Percentiles rank a stretch among this genome's conserved stretches.
Evolutionary conservation across 1,140 invertebrate genomes (phyloP).

Genomic region (Coptotermes formosanus): DNA sequence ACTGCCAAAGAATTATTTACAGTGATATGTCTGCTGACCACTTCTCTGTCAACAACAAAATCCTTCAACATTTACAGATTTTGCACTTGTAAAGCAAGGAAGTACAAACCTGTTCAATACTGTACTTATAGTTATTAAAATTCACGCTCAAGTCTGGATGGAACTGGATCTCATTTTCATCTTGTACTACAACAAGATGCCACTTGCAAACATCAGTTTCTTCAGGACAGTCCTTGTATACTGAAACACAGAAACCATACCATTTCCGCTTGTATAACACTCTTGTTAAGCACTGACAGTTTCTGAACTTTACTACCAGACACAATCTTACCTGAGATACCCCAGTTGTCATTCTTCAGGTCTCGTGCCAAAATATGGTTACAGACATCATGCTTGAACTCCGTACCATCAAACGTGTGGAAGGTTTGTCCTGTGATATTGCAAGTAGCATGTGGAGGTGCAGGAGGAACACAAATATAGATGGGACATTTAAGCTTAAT

Average conservation of each 20-base stretch:
- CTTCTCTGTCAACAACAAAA: too few relatives aligned
- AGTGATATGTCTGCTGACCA: too few relatives aligned
- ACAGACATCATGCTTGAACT: constrained; percentile 76
- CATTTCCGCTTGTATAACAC: too few relatives aligned
- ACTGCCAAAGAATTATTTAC: too few relatives aligned
- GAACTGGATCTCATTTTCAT: constrained; percentile 57
- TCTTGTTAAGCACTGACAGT: too few relatives aligned
- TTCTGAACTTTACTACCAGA: too few relatives aligned
- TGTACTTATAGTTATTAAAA: constrained; percentile 65
- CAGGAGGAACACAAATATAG: constrained; percentile 33
- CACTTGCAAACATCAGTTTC: constrained; percentile 50
- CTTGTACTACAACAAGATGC: constrained; percentile 58
- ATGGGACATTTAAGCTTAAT: background rate
- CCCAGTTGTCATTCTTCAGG: constrained; percentile 60
- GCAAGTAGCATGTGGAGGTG: constrained; percentile 51
- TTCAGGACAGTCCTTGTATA: constrained; percentile 61
- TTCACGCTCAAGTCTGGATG: constrained; percentile 64
- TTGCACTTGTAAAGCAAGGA: too few relatives aligned
- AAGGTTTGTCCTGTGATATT: constrained; percentile 71
- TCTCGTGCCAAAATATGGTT: constrained; percentile 74
- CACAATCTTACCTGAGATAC: constrained; percentile 56
- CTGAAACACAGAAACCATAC: constrained; percentile 43
- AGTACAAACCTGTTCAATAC: constrained; percentile 59
- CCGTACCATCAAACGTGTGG: constrained; percentile 73
- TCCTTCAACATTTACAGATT: too few relatives aligned